Evolutionary conservation across 2,888 invertebrate genomes (phyloP).

Genomic region (Abrostola tripartita): DNA sequence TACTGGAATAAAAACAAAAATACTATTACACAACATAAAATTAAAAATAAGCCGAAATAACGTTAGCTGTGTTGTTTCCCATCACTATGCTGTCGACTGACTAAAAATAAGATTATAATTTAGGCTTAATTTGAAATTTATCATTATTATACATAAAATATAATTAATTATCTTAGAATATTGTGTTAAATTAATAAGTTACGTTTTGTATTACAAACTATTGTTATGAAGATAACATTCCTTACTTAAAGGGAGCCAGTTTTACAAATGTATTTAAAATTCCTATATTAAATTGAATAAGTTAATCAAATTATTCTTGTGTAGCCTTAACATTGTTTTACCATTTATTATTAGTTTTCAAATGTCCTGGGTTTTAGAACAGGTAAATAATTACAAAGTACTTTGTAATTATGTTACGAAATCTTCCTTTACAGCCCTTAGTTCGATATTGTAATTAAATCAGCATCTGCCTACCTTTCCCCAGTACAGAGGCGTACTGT

Average conservation of each 20-base stretch:
- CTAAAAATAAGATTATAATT: constrained; percentile 29
- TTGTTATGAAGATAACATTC: constrained; percentile 45
- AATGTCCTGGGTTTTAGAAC: constrained; percentile 9
- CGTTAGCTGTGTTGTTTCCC: not conserved
- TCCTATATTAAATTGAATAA: constrained; percentile 2
- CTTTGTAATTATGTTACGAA: not conserved
- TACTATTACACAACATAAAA: too few species aligned
- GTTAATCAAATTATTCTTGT: not conserved
- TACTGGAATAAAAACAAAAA: too few species aligned
- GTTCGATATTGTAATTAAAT: not conserved
- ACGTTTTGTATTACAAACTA: constrained; percentile 28
- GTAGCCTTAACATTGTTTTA: too few species aligned
- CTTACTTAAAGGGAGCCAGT: constrained; percentile 33
- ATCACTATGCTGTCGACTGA: not conserved
- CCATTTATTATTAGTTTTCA: too few species aligned
- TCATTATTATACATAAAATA: constrained; percentile 19
- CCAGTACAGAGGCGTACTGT: too few species aligned
- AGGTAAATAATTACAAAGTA: constrained; percentile 4
- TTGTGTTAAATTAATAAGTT: constrained; percentile 38
- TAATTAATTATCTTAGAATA: constrained; percentile 30
- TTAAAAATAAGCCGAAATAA: not conserved
- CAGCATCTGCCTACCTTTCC: not conserved
- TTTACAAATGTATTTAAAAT: constrained; percentile 20
- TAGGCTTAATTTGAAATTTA: constrained; percentile 36
- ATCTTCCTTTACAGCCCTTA: too few species aligned